Percentiles rank a stretch among this genome's conserved stretches.
Conservation (phyloP, 2,888 invertebrate species). For the Polyommatus iphigenia region DNA sequence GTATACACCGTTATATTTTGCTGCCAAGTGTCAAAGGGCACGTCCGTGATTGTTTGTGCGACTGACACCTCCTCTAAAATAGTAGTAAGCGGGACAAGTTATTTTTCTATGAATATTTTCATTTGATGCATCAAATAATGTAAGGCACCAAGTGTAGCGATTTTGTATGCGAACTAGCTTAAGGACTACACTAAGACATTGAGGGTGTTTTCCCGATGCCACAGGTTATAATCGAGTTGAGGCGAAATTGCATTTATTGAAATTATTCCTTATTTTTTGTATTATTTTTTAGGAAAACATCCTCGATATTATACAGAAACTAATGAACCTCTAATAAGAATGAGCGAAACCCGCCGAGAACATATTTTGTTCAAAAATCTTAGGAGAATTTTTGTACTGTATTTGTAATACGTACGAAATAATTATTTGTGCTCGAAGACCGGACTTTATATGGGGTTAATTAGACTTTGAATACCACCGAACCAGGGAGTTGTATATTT, state of each 20-base stretch:
- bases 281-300: conserved; percentile 48
- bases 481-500: neutral
- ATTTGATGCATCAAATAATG: conserved; percentile 45
- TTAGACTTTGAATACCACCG: neutral
- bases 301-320: conserved; percentile 42
- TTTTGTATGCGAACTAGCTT: conserved; percentile 57
- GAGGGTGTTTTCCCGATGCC: conserved; percentile 52
- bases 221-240: conserved; percentile 34
- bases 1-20: conserved; percentile 18
- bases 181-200: conserved; percentile 49
- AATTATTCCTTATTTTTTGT: conserved; percentile 38
- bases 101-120: conserved; percentile 68
- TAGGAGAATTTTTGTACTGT: neutral
- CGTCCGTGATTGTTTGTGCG: conserved; percentile 25
- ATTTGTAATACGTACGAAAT: neutral
- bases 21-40: conserved; percentile 17
- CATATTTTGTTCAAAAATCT: neutral
- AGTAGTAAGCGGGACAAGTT: conserved; percentile 59
- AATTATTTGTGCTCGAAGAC: neutral
- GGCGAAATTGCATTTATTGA: conserved; percentile 35
- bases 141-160: conserved; percentile 62
- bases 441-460: neutral
- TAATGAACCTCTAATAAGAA: conserved; percentile 30
- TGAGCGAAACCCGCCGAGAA: neutral
- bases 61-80: conserved; percentile 47